phyloP scores from a whole-genome alignment of 1,140 invertebrate genomes.

The Metopolophium dirhodum region DNA sequence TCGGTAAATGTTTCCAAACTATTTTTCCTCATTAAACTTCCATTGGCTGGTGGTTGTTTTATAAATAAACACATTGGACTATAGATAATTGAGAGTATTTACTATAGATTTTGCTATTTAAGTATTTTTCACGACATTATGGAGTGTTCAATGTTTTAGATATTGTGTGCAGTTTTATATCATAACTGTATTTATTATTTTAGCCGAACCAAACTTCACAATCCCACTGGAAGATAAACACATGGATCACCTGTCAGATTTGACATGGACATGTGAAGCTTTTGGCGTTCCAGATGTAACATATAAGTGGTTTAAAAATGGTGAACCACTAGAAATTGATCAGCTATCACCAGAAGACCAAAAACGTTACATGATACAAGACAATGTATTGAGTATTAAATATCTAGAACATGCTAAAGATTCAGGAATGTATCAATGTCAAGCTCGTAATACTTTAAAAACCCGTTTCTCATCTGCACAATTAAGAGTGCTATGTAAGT shows the following conservation, averaged over 20 bases:
- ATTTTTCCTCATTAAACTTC: background rate
- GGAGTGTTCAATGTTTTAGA: background rate
- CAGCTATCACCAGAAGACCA: constrained; percentile 73
- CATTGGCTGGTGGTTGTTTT: background rate
- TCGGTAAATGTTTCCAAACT: background rate
- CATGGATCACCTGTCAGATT: constrained; percentile 81
- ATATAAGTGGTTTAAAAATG: constrained; percentile 92
- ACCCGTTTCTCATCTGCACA: constrained; percentile 87
- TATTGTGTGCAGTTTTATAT: background rate
- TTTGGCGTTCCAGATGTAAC: constrained; percentile 93
- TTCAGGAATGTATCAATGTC: constrained; percentile 95
- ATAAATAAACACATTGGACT: background rate
- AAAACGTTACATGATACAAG: constrained; percentile 79
- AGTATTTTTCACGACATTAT: background rate
- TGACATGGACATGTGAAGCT: constrained; percentile 94
- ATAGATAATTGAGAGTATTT: background rate
- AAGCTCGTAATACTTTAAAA: constrained; percentile 87
- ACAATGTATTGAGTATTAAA: constrained; percentile 86
- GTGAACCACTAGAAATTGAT: constrained; percentile 69
- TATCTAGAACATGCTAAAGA: constrained; percentile 79
- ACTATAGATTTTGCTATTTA: background rate
- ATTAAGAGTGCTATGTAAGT: constrained; percentile 79
- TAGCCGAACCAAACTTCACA: constrained; percentile 89
- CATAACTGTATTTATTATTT: background rate
- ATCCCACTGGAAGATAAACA: constrained; percentile 88